phyloP scores from a whole-genome alignment of 2,113 vertebrate genomes.

The Lepisosteus osseus region DNA sequence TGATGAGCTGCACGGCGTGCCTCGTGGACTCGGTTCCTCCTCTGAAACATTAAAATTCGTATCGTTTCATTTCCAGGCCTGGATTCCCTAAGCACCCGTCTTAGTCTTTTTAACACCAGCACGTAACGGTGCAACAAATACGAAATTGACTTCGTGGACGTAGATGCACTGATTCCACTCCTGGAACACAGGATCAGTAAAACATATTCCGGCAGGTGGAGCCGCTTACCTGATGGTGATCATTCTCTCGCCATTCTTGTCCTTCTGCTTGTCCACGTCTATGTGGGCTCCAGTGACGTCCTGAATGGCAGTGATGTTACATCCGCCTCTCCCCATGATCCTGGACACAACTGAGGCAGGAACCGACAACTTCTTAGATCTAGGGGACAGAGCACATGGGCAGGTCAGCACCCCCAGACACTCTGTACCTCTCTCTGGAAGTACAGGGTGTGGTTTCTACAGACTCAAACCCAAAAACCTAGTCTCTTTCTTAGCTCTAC shows the following conservation, averaged over 20 bases:
- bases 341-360: constrained; percentile 96
- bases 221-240: constrained; percentile 90
- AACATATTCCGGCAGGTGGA: too few relatives aligned
- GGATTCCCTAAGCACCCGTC: too few relatives aligned
- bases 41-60: constrained; percentile 55
- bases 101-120: too few relatives aligned
- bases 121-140: too few relatives aligned
- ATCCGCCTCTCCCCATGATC: constrained; percentile 97
- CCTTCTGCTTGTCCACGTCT: constrained; percentile 98
- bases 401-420: background rate
- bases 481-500: too few relatives aligned
- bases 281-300: constrained; percentile 98
- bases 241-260: constrained; percentile 98
- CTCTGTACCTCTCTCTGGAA: too few relatives aligned
- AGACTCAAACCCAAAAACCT: constrained; percentile 8
- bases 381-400: constrained; percentile 34
- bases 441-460: background rate
- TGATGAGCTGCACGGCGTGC: constrained; percentile 95
- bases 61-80: too few relatives aligned
- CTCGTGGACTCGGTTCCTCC: constrained; percentile 95
- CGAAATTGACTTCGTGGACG: too few relatives aligned
- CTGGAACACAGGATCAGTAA: too few relatives aligned
- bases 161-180: too few relatives aligned
- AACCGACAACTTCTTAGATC: constrained; percentile 97
- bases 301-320: constrained; percentile 97